Conservation (phyloP, 2,113 vertebrate genomes). For the Cheilinus undulatus region DNA sequence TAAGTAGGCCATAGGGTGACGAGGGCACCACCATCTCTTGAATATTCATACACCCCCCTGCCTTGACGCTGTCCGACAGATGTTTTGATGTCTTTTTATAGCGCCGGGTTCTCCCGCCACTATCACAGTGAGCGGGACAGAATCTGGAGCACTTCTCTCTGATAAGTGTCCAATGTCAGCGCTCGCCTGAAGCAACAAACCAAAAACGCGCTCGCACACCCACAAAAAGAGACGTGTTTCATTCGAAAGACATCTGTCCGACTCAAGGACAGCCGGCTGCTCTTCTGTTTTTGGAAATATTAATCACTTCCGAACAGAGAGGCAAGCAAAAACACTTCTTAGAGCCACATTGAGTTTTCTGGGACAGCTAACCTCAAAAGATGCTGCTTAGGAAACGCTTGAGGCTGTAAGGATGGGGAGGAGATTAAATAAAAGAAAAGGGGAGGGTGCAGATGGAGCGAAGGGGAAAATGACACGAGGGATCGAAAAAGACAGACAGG, state of each 20-base stretch:
- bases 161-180: constrained; percentile 65
- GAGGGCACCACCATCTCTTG: constrained; percentile 16
- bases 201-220: constrained; percentile 30
- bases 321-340: not conserved
- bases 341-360: constrained; percentile 37
- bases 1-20: constrained; percentile 57
- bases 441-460: not conserved
- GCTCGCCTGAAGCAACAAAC: constrained; percentile 41
- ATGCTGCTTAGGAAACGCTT: constrained; percentile 25
- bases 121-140: constrained; percentile 12
- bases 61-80: constrained; percentile 47
- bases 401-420: not conserved
- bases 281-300: constrained; percentile 35
- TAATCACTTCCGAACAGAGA: constrained; percentile 31
- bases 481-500: constrained; percentile 37
- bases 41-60: constrained; percentile 55
- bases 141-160: constrained; percentile 65
- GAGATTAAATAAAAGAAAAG: not conserved
- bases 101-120: constrained; percentile 48
- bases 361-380: constrained; percentile 50
- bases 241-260: constrained; percentile 46
- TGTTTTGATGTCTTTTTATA: constrained; percentile 76
- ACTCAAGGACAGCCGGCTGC: constrained; percentile 34
- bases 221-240: constrained; percentile 17
- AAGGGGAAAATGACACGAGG: constrained; percentile 15